phyloP scores from a whole-genome alignment of 2,113 vertebrate genomes.

The Typhlomys cinereus region DNA sequence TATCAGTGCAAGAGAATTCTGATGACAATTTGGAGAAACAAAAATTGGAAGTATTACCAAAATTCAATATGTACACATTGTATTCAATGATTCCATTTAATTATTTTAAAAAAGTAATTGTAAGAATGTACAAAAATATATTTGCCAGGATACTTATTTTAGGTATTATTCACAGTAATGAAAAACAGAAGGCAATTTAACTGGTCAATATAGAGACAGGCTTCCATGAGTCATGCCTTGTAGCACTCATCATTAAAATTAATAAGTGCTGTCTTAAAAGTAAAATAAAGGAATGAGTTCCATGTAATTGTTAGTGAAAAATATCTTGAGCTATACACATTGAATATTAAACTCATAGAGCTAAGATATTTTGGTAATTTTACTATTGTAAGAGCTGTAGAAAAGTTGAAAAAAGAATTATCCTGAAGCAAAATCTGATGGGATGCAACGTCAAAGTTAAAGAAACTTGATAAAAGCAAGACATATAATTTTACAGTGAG shows the following conservation, averaged over 20 bases:
- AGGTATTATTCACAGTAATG: background rate
- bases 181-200: conserved; percentile 3
- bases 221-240: background rate
- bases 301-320: background rate
- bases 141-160: background rate
- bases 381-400: background rate
- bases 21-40: background rate
- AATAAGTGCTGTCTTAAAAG: conserved; percentile 30
- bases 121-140: background rate
- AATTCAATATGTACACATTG: background rate
- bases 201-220: background rate
- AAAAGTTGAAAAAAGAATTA: conserved; percentile 28
- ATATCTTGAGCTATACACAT: background rate
- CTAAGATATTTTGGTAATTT: background rate
- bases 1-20: background rate
- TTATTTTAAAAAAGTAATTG: background rate
- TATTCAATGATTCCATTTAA: background rate
- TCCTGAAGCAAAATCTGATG: background rate
- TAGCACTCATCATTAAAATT: conserved; percentile 16
- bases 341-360: background rate
- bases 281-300: background rate
- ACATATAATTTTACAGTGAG: background rate
- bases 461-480: background rate
- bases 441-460: background rate
- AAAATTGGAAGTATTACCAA: conserved; percentile 2